phyloP scores from a whole-genome alignment of 2,888 invertebrate genomes.

The Plebejus argus region DNA sequence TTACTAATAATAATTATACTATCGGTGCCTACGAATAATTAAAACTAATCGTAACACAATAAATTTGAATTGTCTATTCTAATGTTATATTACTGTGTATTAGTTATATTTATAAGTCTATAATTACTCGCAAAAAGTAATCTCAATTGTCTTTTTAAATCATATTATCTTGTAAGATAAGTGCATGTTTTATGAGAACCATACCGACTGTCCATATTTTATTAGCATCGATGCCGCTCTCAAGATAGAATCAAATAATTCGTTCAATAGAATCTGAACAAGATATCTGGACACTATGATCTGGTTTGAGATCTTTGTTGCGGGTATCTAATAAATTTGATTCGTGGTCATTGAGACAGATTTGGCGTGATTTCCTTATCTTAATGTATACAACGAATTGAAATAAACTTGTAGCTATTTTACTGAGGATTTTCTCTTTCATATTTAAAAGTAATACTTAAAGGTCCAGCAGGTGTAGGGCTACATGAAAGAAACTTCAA shows the following conservation, averaged over 20 bases:
- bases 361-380: conserved; percentile 18
- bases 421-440: not conserved
- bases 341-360: conserved; percentile 27
- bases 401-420: not conserved
- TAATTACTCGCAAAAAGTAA: not conserved
- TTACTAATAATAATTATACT: not conserved
- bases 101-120: not conserved
- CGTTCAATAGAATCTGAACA: conserved; percentile 63
- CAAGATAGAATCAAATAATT: conserved; percentile 65
- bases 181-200: conserved; percentile 56
- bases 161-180: conserved; percentile 32
- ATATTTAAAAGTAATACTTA: not conserved
- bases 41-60: too few relatives aligned
- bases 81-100: too few relatives aligned
- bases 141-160: conserved; percentile 30
- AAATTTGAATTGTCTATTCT: not conserved
- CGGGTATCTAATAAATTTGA: conserved; percentile 25
- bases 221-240: conserved; percentile 64
- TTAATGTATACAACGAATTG: not conserved
- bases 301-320: conserved; percentile 43
- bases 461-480: not conserved
- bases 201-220: conserved; percentile 59
- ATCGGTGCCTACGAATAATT: too few relatives aligned
- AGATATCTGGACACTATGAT: conserved; percentile 61
- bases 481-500: not conserved